Conservation (phyloP, 2,113 vertebrate genomes). For the Grammomys dolichurus region DNA sequence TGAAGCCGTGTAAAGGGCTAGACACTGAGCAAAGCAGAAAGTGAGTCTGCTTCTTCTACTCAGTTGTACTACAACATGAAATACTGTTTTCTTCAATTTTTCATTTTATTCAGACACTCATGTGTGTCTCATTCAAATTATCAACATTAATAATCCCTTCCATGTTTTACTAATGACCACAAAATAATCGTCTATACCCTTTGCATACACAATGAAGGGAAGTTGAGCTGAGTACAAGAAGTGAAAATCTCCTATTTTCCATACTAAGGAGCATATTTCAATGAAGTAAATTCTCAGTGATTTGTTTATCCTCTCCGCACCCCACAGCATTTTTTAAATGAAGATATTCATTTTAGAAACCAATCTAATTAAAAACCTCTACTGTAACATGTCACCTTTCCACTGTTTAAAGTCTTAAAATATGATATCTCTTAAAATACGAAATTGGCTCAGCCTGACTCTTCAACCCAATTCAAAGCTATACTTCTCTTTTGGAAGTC, state of each 20-base stretch:
- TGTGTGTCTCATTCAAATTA: not conserved
- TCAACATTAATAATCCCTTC: not conserved
- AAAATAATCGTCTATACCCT: slow-evolving; percentile 39
- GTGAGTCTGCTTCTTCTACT: not conserved
- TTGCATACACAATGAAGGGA: not conserved
- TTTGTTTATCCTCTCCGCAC: not conserved
- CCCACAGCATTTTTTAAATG: not conserved
- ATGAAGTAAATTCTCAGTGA: not conserved
- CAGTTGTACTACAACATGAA: slow-evolving; percentile 29
- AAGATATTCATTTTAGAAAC: slow-evolving; percentile 2
- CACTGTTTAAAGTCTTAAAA: not conserved
- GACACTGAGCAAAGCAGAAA: not conserved
- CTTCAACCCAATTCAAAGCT: not conserved
- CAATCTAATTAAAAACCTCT: slow-evolving; percentile 18
- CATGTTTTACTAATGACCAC: not conserved
- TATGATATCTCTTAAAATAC: not conserved
- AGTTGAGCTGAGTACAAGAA: not conserved
- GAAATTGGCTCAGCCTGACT: not conserved
- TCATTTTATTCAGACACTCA: slow-evolving; percentile 13
- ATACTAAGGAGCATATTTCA: not conserved
- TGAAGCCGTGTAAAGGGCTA: slow-evolving; percentile 5
- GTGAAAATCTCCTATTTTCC: not conserved
- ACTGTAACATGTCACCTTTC: not conserved
- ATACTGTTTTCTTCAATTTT: not conserved
- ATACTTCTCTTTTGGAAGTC: not conserved